Percentiles rank a stretch among this genome's conserved stretches.
Conservation (phyloP, 2,888 invertebrate species). For the Steinernema scapterisci region DNA sequence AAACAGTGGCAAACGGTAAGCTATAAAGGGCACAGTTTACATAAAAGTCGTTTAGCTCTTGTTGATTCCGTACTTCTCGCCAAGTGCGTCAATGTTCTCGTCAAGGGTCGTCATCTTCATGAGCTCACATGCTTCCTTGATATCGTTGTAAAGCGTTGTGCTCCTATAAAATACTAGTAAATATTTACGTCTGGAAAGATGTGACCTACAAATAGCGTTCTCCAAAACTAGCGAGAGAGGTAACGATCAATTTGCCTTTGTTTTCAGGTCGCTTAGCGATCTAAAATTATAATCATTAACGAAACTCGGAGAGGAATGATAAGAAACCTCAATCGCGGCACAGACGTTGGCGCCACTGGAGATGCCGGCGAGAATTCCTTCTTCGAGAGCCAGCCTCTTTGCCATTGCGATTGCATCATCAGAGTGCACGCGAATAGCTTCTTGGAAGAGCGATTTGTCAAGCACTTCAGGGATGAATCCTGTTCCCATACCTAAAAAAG, state of each 20-base stretch:
- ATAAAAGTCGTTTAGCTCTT: not conserved
- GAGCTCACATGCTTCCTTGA: conserved; percentile 49
- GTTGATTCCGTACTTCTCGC: conserved; percentile 1
- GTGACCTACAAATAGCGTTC: conserved; percentile 55
- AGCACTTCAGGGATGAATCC: conserved; percentile 59
- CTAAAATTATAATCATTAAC: conserved; percentile 38
- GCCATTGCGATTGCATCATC: conserved; percentile 65
- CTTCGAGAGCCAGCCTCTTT: conserved; percentile 57
- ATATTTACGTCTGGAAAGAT: not conserved
- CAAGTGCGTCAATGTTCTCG: conserved; percentile 34
- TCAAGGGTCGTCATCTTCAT: conserved; percentile 41
- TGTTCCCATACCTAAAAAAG: conserved; percentile 52
- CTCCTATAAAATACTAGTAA: conserved; percentile 21
- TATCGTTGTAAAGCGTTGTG: conserved; percentile 54
- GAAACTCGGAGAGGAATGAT: not conserved
- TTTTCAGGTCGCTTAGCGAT: conserved; percentile 60
- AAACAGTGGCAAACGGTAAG: too few relatives aligned
- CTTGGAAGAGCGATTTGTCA: conserved; percentile 52
- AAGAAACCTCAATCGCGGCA: conserved; percentile 52
- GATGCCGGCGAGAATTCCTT: conserved; percentile 60
- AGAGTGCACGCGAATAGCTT: conserved; percentile 47
- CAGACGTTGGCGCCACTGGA: conserved; percentile 60
- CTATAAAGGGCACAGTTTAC: too few relatives aligned
- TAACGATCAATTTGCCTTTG: conserved; percentile 62
- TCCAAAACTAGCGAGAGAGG: conserved; percentile 58